A percentile compares a stretch with the other conserved stretches of the same genome.
Evolutionary conservation across 2,113 vertebrate genomes (phyloP).

Genomic region (Rhinolophus sinicus): DNA sequence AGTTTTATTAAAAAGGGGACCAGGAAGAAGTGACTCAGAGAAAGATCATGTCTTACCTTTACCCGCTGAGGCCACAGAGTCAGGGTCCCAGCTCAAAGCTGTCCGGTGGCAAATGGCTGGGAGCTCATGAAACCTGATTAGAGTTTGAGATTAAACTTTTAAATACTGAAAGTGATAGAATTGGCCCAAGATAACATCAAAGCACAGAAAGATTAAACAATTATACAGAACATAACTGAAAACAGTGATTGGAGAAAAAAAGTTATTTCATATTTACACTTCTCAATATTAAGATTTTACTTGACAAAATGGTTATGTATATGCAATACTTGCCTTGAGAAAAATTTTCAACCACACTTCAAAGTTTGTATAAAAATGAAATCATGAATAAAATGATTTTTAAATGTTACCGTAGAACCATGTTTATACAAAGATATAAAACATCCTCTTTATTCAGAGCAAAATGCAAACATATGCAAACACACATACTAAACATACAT

Average conservation of each 20-base stretch:
- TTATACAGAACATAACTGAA: neutral
- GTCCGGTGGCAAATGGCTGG: neutral
- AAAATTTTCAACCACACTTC: conserved; percentile 6
- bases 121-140: neutral
- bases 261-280: neutral
- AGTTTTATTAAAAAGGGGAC: neutral
- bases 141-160: conserved; percentile 6
- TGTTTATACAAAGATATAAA: conserved; percentile 13
- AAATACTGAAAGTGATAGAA: neutral
- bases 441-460: neutral
- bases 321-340: neutral
- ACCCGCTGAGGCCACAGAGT: neutral
- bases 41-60: neutral
- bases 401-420: neutral
- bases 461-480: neutral
- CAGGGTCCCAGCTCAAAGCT: neutral
- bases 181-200: neutral
- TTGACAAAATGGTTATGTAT: neutral
- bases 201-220: neutral
- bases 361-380: neutral
- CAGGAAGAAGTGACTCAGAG: neutral
- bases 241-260: neutral
- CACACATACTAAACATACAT: neutral
- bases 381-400: conserved; percentile 29
- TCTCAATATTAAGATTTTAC: neutral